Evolutionary conservation across 2,888 invertebrate species (phyloP), one percentile per base, ranked within the genome.

Genomic region (Macrophya annulata): DNA sequence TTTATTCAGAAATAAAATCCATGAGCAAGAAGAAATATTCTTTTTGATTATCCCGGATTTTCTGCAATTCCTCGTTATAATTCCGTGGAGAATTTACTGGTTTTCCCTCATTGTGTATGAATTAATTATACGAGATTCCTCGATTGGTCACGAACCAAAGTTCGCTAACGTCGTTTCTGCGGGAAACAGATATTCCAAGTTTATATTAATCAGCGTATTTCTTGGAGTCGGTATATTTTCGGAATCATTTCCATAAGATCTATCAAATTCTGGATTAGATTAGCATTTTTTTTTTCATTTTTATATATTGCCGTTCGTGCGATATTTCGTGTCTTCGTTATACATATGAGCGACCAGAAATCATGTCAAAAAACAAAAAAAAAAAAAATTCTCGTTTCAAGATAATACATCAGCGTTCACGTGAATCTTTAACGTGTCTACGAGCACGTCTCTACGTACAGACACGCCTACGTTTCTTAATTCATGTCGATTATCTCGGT

Each of bases 401-500:
- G 68, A 68, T 37, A 37, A 6, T 37, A n/a, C n/a, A 68, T 37
- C 31, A 6, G 9, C 12, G 68, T 68, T 68, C 37, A 68, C 4
- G 37, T 68, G 68, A 37, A 68, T 68, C 68, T 37, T 68, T 8
- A 1, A 68, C 68, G 37, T 68, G 68, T 17, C 68, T 68, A 68
- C 43, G 45, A 74, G 10, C 21, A 8, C 25, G 21, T 43, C 40
- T n/a, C 40, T 17, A 31, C 37, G 45, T 45, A 68, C 15, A 31
- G 68, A 68, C 72, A 74, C 72, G 72, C 43, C 72, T 43, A 74
- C 72, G 72, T 74, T 74, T 74, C 72, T 40, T 74, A 45, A 74
- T 74, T 74, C 72, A 45, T 45, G 43, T 74, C 72, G 43, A 74
- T 74, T 74, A 55, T 55, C 51, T 77, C 51, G 31, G 55, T 77